Conservation (phyloP, 1,140 invertebrate genomes). For the Campoletis sonorensis region DNA sequence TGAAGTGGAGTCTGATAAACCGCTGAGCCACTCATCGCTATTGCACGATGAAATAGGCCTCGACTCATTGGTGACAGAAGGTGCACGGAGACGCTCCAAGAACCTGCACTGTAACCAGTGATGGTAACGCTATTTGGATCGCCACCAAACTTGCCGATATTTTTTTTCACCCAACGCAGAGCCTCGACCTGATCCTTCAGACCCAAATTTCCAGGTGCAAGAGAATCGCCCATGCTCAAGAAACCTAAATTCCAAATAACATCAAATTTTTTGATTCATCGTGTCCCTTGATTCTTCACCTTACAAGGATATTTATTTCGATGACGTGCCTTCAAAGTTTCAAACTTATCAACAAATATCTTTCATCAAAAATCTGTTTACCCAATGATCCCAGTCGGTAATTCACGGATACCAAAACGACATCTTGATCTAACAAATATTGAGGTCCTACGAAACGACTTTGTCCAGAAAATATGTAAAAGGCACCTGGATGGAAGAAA, state of each 20-base stretch:
- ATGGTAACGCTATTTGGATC: slow-evolving; percentile 84
- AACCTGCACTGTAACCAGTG: slow-evolving; percentile 84
- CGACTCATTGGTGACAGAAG: slow-evolving; percentile 84
- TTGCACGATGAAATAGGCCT: slow-evolving; percentile 83
- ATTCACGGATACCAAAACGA: slow-evolving; percentile 84
- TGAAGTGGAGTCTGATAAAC: slow-evolving; percentile 78
- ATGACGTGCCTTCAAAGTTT: too few relatives aligned
- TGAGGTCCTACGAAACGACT: slow-evolving; percentile 77
- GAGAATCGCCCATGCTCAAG: slow-evolving; percentile 80
- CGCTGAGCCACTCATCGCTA: slow-evolving; percentile 83
- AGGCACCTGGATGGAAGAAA: slow-evolving; percentile 78
- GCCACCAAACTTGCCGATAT: slow-evolving; percentile 86
- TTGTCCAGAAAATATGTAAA: slow-evolving; percentile 74
- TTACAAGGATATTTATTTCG: too few relatives aligned
- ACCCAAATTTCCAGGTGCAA: slow-evolving; percentile 84
- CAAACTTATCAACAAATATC: not conserved
- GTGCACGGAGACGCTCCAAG: slow-evolving; percentile 81
- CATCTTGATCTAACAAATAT: slow-evolving; percentile 79
- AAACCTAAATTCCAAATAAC: slow-evolving; percentile 76
- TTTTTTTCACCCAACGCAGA: slow-evolving; percentile 84
- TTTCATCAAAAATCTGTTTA: slow-evolving; percentile 48
- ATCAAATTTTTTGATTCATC: not conserved
- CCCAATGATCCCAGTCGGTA: slow-evolving; percentile 81
- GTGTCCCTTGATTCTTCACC: not conserved
- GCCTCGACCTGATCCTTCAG: slow-evolving; percentile 86